These are phyloP conservation scores for Rhaphigaster nebulosa DNA, from an alignment of 2,888 invertebrate genomes.

Conservation along the genomic window DNA sequence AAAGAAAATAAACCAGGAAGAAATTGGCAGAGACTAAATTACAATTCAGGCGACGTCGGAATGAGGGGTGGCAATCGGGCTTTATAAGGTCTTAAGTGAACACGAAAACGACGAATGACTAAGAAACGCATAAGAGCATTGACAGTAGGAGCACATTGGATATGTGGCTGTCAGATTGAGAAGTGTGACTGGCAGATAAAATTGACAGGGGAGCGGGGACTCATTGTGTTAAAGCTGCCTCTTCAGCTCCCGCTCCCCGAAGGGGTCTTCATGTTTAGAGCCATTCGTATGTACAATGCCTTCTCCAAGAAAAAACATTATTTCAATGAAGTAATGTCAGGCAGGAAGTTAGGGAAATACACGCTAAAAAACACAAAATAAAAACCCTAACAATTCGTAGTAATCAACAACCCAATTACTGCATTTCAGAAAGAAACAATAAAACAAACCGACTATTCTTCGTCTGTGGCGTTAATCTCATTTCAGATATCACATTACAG, in stretches of 20 bases:
- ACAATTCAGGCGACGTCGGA: neutral
- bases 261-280: neutral
- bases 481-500: too few relatives aligned
- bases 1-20: neutral
- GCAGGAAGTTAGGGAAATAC: neutral
- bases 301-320: neutral
- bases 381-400: too few relatives aligned
- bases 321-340: neutral
- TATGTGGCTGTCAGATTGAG: conserved; percentile 3
- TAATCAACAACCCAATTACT: too few relatives aligned
- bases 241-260: neutral
- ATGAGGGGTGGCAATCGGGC: neutral
- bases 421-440: too few relatives aligned
- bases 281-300: neutral
- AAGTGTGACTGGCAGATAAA: conserved; percentile 32
- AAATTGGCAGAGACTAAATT: neutral
- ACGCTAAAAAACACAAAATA: too few relatives aligned
- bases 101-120: conserved; percentile 37
- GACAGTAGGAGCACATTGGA: neutral
- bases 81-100: neutral
- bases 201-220: neutral
- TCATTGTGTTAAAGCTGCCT: conserved; percentile 40
- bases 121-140: conserved; percentile 18
- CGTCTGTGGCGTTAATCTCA: too few relatives aligned
- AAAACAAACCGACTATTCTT: too few relatives aligned